These are phyloP conservation scores for Phyllotreta cruciferae DNA, from an alignment of 2,888 invertebrate species.

Conservation along the genomic window DNA sequence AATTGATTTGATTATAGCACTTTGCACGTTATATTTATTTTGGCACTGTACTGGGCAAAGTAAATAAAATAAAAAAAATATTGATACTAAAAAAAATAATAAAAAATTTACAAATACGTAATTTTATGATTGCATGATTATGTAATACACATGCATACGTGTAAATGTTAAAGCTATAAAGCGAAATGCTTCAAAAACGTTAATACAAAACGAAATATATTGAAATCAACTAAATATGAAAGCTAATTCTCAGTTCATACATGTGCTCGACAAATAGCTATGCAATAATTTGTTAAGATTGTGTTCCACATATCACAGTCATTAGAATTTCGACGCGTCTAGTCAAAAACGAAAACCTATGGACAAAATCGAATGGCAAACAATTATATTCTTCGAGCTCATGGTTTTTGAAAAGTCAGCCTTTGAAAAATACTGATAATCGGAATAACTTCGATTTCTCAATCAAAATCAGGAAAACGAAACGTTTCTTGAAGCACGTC, in stretches of 20 bases:
- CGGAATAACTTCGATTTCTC: not conserved
- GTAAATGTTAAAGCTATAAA: too few relatives aligned
- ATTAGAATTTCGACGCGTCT: too few relatives aligned
- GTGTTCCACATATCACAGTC: too few relatives aligned
- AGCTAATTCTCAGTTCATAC: too few relatives aligned
- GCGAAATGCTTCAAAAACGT: too few relatives aligned
- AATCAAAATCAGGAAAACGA: constrained; percentile 9
- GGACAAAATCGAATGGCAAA: too few relatives aligned
- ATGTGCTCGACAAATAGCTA: too few relatives aligned
- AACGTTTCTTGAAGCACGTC: constrained; percentile 8
- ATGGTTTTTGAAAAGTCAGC: not conserved
- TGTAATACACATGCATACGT: not conserved
- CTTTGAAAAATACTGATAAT: not conserved
- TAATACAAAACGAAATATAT: too few relatives aligned
- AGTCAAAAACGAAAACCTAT: too few relatives aligned
- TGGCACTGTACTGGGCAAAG: constrained; percentile 27
- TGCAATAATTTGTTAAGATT: too few relatives aligned
- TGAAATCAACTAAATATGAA: too few relatives aligned
- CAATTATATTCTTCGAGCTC: too few relatives aligned
- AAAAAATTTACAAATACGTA: constrained; percentile 13
- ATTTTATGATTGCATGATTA: not conserved
- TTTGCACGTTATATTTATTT: constrained; percentile 25
- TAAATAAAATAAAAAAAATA: constrained; percentile 14
- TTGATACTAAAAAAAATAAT: constrained; percentile 1
- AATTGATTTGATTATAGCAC: constrained; percentile 3